Evolutionary conservation across 2,113 vertebrate genomes (phyloP).

Genomic region (Podilymbus podiceps): DNA sequence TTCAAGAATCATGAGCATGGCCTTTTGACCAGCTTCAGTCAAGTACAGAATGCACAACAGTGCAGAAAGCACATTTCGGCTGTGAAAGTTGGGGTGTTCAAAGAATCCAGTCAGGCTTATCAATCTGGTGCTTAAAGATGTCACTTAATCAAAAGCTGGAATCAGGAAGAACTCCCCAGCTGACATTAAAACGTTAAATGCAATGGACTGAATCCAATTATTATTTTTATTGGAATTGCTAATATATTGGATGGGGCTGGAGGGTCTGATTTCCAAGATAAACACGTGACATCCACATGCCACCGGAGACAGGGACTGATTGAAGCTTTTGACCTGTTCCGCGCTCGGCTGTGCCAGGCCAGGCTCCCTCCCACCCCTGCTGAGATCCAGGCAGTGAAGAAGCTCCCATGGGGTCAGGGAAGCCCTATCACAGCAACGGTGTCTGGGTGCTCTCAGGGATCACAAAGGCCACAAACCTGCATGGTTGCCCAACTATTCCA

Average conservation of each 20-base stretch:
- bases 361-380: background rate
- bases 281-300: background rate
- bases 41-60: background rate
- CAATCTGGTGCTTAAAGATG: background rate
- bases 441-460: background rate
- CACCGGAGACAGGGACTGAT: background rate
- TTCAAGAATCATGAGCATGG: background rate
- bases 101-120: background rate
- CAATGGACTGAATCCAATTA: constrained; percentile 13
- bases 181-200: constrained; percentile 15
- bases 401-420: background rate
- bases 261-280: background rate
- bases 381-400: background rate
- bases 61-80: background rate
- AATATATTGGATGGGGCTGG: background rate
- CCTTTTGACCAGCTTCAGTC: background rate
- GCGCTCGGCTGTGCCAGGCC: background rate
- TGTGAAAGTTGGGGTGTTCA: rapidly evolving
- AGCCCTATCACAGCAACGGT: background rate
- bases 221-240: constrained; percentile 38
- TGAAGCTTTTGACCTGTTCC: background rate
- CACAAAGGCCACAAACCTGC: background rate
- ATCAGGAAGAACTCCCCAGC: constrained; percentile 10
- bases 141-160: background rate
- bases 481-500: background rate